Conservation (phyloP, 2,113 vertebrate species). For the Gallinago media region DNA sequence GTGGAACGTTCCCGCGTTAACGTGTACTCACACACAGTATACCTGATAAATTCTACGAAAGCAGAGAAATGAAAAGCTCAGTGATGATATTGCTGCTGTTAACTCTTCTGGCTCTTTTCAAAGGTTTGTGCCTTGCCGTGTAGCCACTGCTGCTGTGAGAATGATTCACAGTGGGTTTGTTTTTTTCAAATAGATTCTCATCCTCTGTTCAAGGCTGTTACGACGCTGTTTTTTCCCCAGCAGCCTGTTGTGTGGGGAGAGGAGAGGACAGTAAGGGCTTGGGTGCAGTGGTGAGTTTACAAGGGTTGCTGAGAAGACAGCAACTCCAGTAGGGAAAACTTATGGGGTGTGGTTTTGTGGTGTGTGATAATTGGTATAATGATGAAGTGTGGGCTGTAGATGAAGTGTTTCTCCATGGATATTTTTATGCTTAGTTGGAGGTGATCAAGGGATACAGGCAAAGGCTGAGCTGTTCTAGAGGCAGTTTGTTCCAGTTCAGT, state of each 20-base stretch:
- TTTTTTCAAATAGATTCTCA: neutral
- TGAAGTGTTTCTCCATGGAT: conserved; percentile 16
- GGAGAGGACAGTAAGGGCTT: neutral
- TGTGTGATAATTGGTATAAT: conserved; percentile 12
- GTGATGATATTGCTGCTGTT: neutral
- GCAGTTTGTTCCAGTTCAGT: neutral
- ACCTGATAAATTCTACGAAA: neutral
- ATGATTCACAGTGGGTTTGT: neutral
- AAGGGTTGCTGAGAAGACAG: neutral
- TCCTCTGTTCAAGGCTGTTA: neutral
- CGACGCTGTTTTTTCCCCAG: neutral
- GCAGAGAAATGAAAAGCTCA: neutral
- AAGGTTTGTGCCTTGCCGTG: neutral
- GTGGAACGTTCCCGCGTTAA: neutral
- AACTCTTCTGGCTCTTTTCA: neutral
- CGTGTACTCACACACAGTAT: neutral
- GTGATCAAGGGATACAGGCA: conserved; percentile 3
- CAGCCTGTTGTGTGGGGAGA: neutral
- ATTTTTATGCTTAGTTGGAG: conserved; percentile 45
- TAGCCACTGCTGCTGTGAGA: neutral
- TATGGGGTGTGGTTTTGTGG: neutral
- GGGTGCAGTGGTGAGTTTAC: neutral
- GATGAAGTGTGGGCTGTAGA: conserved; percentile 26
- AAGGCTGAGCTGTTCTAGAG: neutral
- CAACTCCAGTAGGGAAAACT: neutral